Base-by-base conservation (phyloP, 1,140 invertebrate genomes). In the Pseudoatta argentina region DNA sequence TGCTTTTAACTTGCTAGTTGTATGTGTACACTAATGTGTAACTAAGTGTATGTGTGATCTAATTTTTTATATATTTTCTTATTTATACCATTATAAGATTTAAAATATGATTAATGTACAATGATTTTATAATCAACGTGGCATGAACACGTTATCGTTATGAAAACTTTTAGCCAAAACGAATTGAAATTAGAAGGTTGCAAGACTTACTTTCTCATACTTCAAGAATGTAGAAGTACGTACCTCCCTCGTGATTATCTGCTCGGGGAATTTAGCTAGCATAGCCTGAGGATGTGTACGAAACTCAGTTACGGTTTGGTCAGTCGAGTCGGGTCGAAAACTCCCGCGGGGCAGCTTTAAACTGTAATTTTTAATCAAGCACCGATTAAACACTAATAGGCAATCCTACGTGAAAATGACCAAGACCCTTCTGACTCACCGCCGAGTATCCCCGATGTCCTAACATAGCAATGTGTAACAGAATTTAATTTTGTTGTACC, bases 211-310 rank as follows among this genome's bases (percentile, higher is more conserved):
- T 78, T 85, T 5, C 48, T 67, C n/a, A 0, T 87, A 2, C 39
- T 30, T 57, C 2, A 59, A 85, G 61, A 30, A 63, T 79, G 34
- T 34, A 72, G 24, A 77, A 85, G 61, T 76, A 82, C 78, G 91
- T 88, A 91, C 91, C 92, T 94, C 93, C 94, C 93, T 93, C 92
- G 88, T 94, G 94, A 95, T 95, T 93, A 94, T 94, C 92, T 91
- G 77, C 91, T 89, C 90, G 92, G 94, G 93, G 89, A 94, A 94
- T 95, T 93, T 94, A 92, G 93, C 93, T 91, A 94, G 93, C 92
- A 88, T 83, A 89, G 92, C 93, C 93, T 57, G 66, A 90, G 93
- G 94, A 91, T 85, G 82, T 86, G 72, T 86, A 88, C 85, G 90
- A 94, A 94, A 95, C 94, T 93, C 91, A 91, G 89, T 94, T 94